phyloP scores from a whole-genome alignment of 2,797 vertebrate species.

The Dryobates pubescens region DNA sequence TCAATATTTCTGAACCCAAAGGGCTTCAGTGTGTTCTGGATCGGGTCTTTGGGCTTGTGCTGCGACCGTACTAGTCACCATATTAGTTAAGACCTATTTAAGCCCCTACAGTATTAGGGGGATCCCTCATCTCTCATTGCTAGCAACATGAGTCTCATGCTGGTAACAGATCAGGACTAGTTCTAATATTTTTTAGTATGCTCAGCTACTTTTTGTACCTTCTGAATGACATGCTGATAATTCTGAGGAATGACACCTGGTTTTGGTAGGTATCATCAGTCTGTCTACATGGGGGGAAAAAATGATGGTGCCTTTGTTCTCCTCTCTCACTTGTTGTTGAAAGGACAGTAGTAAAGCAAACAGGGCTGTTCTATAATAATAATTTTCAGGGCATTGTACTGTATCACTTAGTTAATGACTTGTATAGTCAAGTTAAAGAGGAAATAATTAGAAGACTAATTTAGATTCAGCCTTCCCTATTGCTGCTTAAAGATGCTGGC shows the following conservation, averaged over 20 bases:
- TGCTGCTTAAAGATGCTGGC: background rate
- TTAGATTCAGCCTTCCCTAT: conserved; percentile 30
- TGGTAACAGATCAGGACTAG: background rate
- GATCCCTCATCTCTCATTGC: background rate
- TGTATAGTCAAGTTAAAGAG: conserved; percentile 46
- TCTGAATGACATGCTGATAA: background rate
- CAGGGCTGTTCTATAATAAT: background rate
- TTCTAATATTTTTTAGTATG: background rate
- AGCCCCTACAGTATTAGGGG: background rate
- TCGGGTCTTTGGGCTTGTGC: background rate
- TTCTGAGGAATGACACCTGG: background rate
- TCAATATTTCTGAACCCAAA: background rate
- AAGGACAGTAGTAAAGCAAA: background rate
- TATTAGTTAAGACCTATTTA: background rate
- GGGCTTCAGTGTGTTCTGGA: background rate
- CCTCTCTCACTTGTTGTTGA: background rate
- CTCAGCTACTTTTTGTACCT: background rate
- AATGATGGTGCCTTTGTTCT: rapidly evolving
- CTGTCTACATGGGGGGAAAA: background rate
- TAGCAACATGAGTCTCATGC: background rate
- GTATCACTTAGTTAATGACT: conserved; percentile 34
- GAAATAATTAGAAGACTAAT: conserved; percentile 43
- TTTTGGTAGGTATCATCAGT: background rate
- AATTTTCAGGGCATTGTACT: background rate
- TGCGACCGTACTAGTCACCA: rapidly evolving